phyloP scores from a whole-genome alignment of 2,888 invertebrate species.

The Drosophila recens region DNA sequence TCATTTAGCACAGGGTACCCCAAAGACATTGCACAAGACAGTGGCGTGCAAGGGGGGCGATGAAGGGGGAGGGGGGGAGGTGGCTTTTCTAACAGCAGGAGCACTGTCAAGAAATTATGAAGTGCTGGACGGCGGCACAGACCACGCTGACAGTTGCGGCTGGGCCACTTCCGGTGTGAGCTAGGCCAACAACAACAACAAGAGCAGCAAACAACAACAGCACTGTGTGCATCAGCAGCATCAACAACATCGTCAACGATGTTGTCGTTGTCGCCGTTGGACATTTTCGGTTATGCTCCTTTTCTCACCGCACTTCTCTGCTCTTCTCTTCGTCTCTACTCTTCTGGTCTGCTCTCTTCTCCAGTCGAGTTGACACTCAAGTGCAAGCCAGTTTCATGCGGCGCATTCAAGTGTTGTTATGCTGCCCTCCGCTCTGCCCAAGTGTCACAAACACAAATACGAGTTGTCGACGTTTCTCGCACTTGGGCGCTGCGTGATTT shows the following conservation, averaged over 20 bases:
- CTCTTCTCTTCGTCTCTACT: background rate
- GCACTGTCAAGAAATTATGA: constrained; percentile 74
- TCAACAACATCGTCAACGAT: constrained; percentile 60
- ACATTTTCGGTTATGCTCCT: constrained; percentile 60
- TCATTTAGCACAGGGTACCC: constrained; percentile 74
- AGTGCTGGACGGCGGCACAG: constrained; percentile 65
- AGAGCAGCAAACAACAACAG: constrained; percentile 1
- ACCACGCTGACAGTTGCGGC: constrained; percentile 72
- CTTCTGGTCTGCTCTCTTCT: background rate
- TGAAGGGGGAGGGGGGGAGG: background rate
- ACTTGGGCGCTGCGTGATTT: constrained; percentile 72
- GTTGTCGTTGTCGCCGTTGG: constrained; percentile 59
- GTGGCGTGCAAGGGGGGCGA: background rate
- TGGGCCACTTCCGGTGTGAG: constrained; percentile 73
- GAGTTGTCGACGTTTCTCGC: constrained; percentile 32
- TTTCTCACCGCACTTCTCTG: background rate
- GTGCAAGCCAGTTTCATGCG: constrained; percentile 75
- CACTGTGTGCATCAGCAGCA: constrained; percentile 37
- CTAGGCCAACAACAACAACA: constrained; percentile 10
- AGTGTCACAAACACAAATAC: constrained; percentile 80
- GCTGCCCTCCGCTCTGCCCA: constrained; percentile 43
- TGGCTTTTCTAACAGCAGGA: constrained; percentile 38
- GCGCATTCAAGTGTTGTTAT: constrained; percentile 67
- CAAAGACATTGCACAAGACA: constrained; percentile 43
- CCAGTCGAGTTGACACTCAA: constrained; percentile 69